phyloP scores from a whole-genome alignment of 2,113 vertebrate species.

The Ictalurus furcatus region DNA sequence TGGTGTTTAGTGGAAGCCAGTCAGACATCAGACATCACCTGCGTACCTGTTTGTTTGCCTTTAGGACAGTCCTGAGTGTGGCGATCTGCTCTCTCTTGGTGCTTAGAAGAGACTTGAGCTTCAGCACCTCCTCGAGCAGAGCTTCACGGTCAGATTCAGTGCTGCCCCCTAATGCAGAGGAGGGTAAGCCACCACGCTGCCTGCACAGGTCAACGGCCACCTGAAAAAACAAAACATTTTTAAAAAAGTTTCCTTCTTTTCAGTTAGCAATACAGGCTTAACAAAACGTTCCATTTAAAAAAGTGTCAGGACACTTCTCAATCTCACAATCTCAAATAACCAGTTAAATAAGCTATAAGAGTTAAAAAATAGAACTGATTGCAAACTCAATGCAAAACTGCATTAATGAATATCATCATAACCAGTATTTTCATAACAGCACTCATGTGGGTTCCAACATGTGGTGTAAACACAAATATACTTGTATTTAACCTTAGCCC shows the following conservation, averaged over 20 bases:
- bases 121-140: constrained; percentile 80
- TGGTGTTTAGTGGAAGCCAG: background rate
- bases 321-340: background rate
- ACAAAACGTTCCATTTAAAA: background rate
- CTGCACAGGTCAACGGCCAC: constrained; percentile 77
- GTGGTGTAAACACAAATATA: background rate
- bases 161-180: constrained; percentile 60
- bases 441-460: background rate
- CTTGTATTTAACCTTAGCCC: background rate
- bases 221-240: constrained; percentile 49
- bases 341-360: background rate
- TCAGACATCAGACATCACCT: background rate
- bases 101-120: constrained; percentile 83
- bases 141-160: constrained; percentile 74
- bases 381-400: background rate
- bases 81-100: constrained; percentile 86
- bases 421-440: background rate
- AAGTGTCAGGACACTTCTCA: no score
- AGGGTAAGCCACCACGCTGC: constrained; percentile 71
- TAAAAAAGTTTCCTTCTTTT: background rate
- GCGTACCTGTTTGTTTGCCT: constrained; percentile 84
- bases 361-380: background rate
- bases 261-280: background rate
- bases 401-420: background rate
- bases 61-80: constrained; percentile 84